Evolutionary conservation across 1,140 invertebrate species (phyloP).

Genomic region (Camponotus vicinus): DNA sequence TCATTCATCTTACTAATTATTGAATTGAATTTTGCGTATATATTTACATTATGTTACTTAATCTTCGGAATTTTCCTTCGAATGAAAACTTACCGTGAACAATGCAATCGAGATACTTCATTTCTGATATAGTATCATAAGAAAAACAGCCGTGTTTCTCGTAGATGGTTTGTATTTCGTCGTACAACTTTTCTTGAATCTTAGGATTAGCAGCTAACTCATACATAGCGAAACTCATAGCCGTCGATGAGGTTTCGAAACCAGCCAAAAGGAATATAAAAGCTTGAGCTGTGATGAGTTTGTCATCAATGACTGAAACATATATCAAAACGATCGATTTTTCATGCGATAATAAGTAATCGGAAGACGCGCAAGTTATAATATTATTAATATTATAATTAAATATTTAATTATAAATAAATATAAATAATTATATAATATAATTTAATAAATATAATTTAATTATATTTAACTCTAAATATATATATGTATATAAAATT

Average conservation of each 20-base stretch:
- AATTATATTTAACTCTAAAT: too few species aligned
- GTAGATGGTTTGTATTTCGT: conserved; percentile 72
- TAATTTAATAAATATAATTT: too few species aligned
- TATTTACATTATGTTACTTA: conserved; percentile 3
- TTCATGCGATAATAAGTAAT: background rate
- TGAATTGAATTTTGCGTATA: background rate
- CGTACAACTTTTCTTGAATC: conserved; percentile 77
- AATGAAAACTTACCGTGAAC: conserved; percentile 65
- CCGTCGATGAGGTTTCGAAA: conserved; percentile 72
- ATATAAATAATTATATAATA: too few species aligned
- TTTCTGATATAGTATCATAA: conserved; percentile 81
- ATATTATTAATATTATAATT: too few species aligned
- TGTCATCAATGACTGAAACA: conserved; percentile 50
- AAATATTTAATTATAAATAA: too few species aligned
- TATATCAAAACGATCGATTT: background rate
- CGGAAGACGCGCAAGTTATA: too few species aligned
- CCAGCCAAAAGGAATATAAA: conserved; percentile 75
- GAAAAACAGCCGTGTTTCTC: conserved; percentile 72
- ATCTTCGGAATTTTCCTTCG: background rate
- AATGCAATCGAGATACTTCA: conserved; percentile 83
- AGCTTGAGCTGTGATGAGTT: conserved; percentile 67
- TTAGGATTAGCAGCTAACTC: conserved; percentile 69
- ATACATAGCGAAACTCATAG: conserved; percentile 74
- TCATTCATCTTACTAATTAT: background rate
- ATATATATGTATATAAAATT: too few species aligned